A percentile compares a stretch with the other conserved stretches of the same genome.
Evolutionary conservation across 2,797 vertebrate species (phyloP).

Genomic region (Podarcis lilfordi): DNA sequence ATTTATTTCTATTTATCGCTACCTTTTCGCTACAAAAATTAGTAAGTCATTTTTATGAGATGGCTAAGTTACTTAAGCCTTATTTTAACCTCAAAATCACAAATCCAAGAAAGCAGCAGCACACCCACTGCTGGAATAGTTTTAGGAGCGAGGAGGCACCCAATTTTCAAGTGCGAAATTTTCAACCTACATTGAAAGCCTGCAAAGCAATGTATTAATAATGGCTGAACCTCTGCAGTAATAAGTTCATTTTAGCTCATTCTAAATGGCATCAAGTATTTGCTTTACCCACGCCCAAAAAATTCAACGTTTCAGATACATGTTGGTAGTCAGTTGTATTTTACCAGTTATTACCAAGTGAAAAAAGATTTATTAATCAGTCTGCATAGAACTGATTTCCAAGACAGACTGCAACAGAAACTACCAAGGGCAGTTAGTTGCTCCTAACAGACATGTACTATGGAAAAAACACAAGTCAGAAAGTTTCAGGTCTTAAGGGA

Average conservation of each 20-base stretch:
- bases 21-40: background rate
- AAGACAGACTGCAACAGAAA: background rate
- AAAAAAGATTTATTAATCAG: background rate
- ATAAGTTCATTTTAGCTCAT: background rate
- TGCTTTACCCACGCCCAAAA: background rate
- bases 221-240: too few relatives aligned
- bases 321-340: background rate
- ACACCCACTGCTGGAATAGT: background rate
- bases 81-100: background rate
- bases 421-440: background rate
- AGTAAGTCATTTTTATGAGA: background rate
- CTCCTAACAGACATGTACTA: background rate
- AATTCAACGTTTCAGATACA: background rate
- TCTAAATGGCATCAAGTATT: background rate
- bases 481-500: background rate
- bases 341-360: background rate
- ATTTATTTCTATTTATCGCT: background rate
- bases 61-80: background rate
- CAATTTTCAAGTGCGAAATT: background rate
- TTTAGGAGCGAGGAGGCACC: too few relatives aligned
- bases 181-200: background rate
- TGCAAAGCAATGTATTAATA: background rate
- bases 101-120: background rate
- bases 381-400: background rate
- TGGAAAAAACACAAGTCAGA: background rate